phyloP scores from a whole-genome alignment of 2,113 vertebrate species.

The Pangasianodon gigas region DNA sequence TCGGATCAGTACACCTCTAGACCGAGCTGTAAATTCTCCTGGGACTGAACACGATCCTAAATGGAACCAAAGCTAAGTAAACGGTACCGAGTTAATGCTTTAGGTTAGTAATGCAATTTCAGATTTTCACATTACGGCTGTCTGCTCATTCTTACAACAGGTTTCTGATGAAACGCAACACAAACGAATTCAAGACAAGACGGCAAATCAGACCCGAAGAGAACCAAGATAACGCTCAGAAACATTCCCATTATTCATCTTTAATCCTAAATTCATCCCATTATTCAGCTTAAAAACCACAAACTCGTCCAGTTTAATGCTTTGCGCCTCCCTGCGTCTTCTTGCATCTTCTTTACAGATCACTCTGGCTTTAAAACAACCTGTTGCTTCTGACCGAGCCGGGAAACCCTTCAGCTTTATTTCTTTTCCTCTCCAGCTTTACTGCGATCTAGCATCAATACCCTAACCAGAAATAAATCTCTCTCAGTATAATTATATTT shows the following conservation, averaged over 20 bases:
- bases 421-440: background rate
- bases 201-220: background rate
- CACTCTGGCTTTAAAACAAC: conserved; percentile 17
- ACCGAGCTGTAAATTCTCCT: background rate
- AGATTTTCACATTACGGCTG: too few species aligned
- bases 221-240: background rate
- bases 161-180: too few species aligned
- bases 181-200: background rate
- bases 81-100: background rate
- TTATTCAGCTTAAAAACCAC: background rate
- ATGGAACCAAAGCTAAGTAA: background rate
- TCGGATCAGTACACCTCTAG: background rate
- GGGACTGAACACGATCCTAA: background rate
- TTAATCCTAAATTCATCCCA: too few species aligned
- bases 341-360: background rate
- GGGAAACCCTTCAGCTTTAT: background rate
- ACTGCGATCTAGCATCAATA: background rate
- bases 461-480: background rate
- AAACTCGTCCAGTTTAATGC: background rate
- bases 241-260: background rate
- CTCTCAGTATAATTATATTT: background rate
- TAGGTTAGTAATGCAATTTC: background rate
- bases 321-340: background rate
- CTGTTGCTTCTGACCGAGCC: conserved; percentile 12
- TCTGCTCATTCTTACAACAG: background rate